These are phyloP conservation scores for Actinia equina DNA, from an alignment of 64 coral and sea anemone genomes.

Conservation along the genomic window DNA sequence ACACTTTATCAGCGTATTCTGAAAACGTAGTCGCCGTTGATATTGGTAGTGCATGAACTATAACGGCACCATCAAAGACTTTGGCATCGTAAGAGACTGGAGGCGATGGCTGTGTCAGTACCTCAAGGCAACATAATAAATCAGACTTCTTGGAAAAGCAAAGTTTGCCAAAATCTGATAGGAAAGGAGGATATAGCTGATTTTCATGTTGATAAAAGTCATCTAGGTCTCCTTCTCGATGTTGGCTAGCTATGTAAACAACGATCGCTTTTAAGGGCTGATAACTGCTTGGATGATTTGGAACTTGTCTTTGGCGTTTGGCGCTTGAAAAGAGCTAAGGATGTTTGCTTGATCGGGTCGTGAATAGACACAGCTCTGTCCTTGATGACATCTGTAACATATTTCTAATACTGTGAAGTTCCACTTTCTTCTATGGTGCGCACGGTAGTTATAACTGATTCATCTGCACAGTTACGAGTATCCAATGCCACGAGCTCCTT, in stretches of 20 bases:
- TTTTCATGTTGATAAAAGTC: slow-evolving; percentile 44
- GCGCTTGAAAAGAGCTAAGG: slow-evolving; percentile 26
- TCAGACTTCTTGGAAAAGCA: slow-evolving; percentile 19
- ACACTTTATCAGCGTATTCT: slow-evolving; percentile 28
- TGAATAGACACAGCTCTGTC: slow-evolving; percentile 17
- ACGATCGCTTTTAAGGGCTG: slow-evolving; percentile 36
- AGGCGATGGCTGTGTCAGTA: neutral
- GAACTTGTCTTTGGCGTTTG: slow-evolving; percentile 5
- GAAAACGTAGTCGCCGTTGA: slow-evolving; percentile 24
- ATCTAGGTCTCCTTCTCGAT: too few species aligned
- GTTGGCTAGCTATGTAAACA: slow-evolving; percentile 26
- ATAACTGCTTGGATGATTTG: slow-evolving; percentile 26
- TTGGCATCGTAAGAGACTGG: neutral
- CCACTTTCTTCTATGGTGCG: neutral
- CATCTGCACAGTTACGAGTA: neutral
- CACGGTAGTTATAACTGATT: neutral
- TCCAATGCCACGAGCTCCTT: neutral
- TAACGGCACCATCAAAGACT: slow-evolving; percentile 27
- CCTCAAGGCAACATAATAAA: slow-evolving; percentile 7
- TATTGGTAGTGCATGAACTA: slow-evolving; percentile 37
- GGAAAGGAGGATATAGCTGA: slow-evolving; percentile 20
- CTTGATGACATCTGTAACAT: neutral
- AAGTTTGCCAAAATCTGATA: slow-evolving; percentile 65
- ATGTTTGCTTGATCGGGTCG: slow-evolving; percentile 60
- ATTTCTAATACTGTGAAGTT: neutral